A percentile compares a stretch with the other conserved stretches of the same genome.
Conservation (phyloP, 2,797 vertebrate genomes). For the Scomberomorus guttatus region DNA sequence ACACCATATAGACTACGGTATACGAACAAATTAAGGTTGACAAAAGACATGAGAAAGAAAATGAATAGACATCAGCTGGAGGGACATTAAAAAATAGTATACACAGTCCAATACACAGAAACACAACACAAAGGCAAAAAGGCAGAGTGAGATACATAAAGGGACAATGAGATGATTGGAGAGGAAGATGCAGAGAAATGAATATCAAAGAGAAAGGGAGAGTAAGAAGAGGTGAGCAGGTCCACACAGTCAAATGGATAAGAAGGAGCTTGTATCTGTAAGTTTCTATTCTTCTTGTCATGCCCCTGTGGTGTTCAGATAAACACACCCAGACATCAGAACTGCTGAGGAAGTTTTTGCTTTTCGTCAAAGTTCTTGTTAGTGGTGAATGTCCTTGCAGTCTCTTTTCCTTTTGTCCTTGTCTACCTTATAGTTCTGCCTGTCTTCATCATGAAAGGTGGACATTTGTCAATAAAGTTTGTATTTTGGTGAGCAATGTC, state of each 20-base stretch:
- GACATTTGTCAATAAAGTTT: slow-evolving; percentile 17
- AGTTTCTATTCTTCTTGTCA: neutral
- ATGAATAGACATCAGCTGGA: neutral
- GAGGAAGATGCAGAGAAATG: neutral
- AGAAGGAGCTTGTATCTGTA: neutral
- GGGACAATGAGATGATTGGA: neutral
- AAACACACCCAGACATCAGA: slow-evolving; percentile 46
- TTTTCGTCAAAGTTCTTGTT: slow-evolving; percentile 4
- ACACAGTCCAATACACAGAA: neutral
- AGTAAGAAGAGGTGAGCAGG: slow-evolving; percentile 11
- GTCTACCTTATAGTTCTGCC: neutral
- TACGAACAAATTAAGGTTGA: too few species aligned
- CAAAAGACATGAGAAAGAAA: neutral
- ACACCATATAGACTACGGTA: neutral
- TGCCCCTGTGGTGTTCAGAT: slow-evolving; percentile 1
- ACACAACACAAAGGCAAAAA: neutral
- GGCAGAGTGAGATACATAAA: neutral
- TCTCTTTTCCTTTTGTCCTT: slow-evolving; percentile 1
- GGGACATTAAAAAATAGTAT: neutral
- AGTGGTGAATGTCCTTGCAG: slow-evolving; percentile 35
- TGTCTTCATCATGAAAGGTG: slow-evolving; percentile 3
- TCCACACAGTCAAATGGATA: slow-evolving; percentile 30
- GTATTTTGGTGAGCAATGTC: neutral
- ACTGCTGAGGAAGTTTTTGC: slow-evolving; percentile 13
- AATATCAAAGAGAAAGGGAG: slow-evolving; percentile 12